Evolutionary conservation across 2,888 invertebrate species (phyloP), one percentile per base, ranked within the genome.

Genomic region (Ochropleura leucogaster): DNA sequence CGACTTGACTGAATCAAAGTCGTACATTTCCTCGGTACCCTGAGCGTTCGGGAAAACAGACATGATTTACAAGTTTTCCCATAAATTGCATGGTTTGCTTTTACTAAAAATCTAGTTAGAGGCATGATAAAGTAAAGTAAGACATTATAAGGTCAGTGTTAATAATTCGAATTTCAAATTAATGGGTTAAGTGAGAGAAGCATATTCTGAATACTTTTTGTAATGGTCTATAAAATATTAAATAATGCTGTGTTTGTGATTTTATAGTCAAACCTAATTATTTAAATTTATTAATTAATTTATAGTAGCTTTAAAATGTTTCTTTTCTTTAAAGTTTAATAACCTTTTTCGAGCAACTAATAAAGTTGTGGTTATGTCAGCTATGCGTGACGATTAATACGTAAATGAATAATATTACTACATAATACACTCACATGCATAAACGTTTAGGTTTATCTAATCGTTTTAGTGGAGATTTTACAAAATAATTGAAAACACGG

Each of bases 1-100:
- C 16, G 20, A 65, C 59, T 72, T 49, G 64, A 83, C 83, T 83
- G 82, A 80, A 64, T 51, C 30, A 16, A 3, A 65, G 65, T 49
- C 53, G 40, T 53, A 42, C 49, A 46, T 75, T 79, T 60, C 59
- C 72, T 51, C 42, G 44, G 20, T 44, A 44, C 30, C 59, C 70
- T 55, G 60, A 47, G 30, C 73, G 70, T 44, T 68, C 42, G 60
- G 57, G 68, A 77, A 82, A 84, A 79, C 65, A 49, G 40, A 47
- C 16, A 68, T 53, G 63, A 67, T 72, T 68, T 65, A 47, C 60
- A 62, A 80, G 53, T 71, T 80, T 76, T 68, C 76, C 62, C 76
- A 59, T 67, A 40, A 79, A 42, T n/a, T 9, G 47, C 9, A 44
- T 51, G 42, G 51, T 66, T 40, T 68, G 30, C 44, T 68, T 53